phyloP scores from a whole-genome alignment of 1,140 invertebrate species.

The Drosophila bifasciata region DNA sequence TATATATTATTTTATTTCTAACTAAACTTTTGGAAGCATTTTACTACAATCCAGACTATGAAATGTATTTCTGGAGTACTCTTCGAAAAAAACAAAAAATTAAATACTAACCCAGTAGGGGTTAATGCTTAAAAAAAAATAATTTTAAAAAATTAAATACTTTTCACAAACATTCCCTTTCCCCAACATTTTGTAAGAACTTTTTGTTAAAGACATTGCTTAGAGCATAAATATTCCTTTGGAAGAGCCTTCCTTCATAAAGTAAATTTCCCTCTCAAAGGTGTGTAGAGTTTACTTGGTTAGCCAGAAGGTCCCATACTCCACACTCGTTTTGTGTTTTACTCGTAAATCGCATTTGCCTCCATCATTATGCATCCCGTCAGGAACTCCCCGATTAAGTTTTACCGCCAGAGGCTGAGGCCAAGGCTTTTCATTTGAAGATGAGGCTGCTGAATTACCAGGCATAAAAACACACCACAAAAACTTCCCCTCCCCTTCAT shows the following conservation, averaged over 20 bases:
- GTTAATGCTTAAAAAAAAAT: no score
- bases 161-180: no score
- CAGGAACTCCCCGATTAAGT: constrained; percentile 44
- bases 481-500: constrained; percentile 40
- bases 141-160: no score
- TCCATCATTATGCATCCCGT: constrained; percentile 34
- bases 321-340: constrained; percentile 17
- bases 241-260: neutral
- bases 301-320: neutral
- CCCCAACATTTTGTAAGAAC: no score
- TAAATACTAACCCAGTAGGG: no score
- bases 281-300: constrained; percentile 1
- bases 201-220: neutral
- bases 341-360: constrained; percentile 55
- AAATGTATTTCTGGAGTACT: no score
- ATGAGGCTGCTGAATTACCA: constrained; percentile 53
- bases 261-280: constrained; percentile 13
- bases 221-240: neutral
- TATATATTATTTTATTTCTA: neutral
- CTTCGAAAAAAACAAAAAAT: no score
- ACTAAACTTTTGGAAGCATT: neutral
- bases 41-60: no score
- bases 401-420: constrained; percentile 43
- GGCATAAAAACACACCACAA: constrained; percentile 11
- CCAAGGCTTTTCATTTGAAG: neutral